Conservation (phyloP, 1,140 invertebrate species). For the Laupala kohalensis region DNA sequence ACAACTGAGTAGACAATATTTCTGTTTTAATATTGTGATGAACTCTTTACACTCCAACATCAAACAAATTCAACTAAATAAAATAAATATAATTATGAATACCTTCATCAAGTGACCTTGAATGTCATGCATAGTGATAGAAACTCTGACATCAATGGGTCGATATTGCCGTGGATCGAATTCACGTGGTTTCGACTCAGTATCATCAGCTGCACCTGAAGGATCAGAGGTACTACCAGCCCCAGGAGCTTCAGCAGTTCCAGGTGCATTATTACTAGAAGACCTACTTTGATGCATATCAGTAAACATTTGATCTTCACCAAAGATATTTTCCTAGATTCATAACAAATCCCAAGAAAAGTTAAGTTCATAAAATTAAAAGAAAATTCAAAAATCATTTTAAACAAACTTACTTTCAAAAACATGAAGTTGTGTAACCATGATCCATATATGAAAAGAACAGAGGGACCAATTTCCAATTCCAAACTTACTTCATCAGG, state of each 20-base stretch:
- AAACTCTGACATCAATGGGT: constrained; percentile 80
- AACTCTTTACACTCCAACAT: too few species aligned
- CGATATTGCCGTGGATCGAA: constrained; percentile 80
- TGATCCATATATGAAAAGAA: constrained; percentile 78
- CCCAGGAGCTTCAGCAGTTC: not conserved
- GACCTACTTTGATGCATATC: constrained; percentile 63
- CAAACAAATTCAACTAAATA: too few species aligned
- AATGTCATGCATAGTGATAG: constrained; percentile 89
- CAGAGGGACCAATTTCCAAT: constrained; percentile 84
- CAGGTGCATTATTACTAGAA: not conserved
- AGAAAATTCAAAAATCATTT: not conserved
- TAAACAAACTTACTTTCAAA: constrained; percentile 45
- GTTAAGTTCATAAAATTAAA: not conserved
- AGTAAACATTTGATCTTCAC: constrained; percentile 84
- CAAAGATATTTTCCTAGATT: constrained; percentile 82
- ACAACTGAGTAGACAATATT: too few species aligned
- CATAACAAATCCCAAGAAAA: not conserved
- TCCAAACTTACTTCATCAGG: constrained; percentile 83
- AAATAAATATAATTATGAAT: constrained; percentile 14
- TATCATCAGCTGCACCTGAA: constrained; percentile 16
- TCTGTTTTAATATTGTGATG: too few species aligned
- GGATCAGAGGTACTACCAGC: not conserved
- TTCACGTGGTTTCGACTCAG: constrained; percentile 37
- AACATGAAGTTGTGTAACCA: constrained; percentile 77
- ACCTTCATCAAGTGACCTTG: constrained; percentile 81